Conservation (phyloP, 2,888 invertebrate genomes). For the Cenopis cana region DNA sequence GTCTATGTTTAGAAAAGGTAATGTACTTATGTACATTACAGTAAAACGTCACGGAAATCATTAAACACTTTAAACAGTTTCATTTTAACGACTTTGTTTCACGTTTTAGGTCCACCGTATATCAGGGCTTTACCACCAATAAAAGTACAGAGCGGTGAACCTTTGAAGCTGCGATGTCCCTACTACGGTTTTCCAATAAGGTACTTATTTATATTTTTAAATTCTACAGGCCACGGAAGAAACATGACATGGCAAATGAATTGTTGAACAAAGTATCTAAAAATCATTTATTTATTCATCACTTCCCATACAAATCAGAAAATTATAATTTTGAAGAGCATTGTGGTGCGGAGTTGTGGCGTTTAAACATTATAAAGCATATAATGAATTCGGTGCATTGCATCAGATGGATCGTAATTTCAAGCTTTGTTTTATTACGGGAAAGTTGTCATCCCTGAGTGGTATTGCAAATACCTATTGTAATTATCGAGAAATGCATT, state of each 20-base stretch:
- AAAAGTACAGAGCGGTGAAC: constrained; percentile 92
- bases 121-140: constrained; percentile 90
- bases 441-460: not conserved
- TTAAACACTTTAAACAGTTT: constrained; percentile 18
- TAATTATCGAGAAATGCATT: not conserved
- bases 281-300: not conserved
- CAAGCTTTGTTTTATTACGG: not conserved
- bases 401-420: not conserved
- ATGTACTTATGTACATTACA: no score
- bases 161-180: constrained; percentile 91
- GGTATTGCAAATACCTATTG: no score
- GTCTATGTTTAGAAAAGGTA: no score
- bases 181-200: constrained; percentile 94
- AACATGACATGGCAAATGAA: no score
- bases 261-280: not conserved
- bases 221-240: not conserved
- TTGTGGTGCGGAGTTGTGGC: not conserved
- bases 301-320: not conserved
- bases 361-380: not conserved
- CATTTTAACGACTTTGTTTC: constrained; percentile 40
- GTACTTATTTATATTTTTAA: constrained; percentile 53
- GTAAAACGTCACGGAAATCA: constrained; percentile 9
- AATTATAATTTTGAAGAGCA: not conserved
- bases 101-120: constrained; percentile 88
- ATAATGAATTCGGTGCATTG: not conserved